Evolutionary conservation across 2,797 vertebrate genomes (phyloP).

Genomic region (Schizothorax lantsangensis): DNA sequence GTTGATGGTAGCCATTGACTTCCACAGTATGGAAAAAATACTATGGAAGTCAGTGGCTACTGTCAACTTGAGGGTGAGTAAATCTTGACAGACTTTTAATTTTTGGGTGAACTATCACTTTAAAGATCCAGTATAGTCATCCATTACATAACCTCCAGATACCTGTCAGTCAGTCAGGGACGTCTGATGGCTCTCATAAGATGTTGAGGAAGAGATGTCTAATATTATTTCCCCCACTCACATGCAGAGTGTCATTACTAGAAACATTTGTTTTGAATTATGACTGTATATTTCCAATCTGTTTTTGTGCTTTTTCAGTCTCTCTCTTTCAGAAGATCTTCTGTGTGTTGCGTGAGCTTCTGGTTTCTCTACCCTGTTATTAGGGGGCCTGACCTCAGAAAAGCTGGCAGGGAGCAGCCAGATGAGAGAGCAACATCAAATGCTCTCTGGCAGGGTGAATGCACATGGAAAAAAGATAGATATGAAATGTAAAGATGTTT

Average conservation of each 20-base stretch:
- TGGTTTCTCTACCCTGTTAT: constrained; percentile 80
- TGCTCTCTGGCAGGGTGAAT: constrained; percentile 46
- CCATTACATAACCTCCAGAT: constrained; percentile 17
- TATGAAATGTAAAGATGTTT: constrained; percentile 26
- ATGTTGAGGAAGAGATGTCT: constrained; percentile 8
- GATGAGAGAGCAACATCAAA: constrained; percentile 50
- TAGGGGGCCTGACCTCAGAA: constrained; percentile 71
- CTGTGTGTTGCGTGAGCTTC: constrained; percentile 38
- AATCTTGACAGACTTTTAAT: background rate
- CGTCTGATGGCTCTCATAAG: background rate
- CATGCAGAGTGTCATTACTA: constrained; percentile 27
- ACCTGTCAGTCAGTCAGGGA: background rate
- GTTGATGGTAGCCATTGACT: background rate
- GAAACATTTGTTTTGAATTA: constrained; percentile 40
- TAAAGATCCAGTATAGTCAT: background rate
- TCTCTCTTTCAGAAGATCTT: constrained; percentile 33
- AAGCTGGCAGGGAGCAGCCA: constrained; percentile 51
- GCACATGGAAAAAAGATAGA: constrained; percentile 52
- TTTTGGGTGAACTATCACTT: background rate
- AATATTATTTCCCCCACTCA: background rate
- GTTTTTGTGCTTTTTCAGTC: constrained; percentile 4
- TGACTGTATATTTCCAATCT: constrained; percentile 18
- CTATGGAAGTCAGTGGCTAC: background rate
- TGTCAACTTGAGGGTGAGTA: background rate
- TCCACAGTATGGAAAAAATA: background rate